Base-by-base conservation (phyloP, 2,888 invertebrate species). In the Drosophila hamatofila region DNA sequence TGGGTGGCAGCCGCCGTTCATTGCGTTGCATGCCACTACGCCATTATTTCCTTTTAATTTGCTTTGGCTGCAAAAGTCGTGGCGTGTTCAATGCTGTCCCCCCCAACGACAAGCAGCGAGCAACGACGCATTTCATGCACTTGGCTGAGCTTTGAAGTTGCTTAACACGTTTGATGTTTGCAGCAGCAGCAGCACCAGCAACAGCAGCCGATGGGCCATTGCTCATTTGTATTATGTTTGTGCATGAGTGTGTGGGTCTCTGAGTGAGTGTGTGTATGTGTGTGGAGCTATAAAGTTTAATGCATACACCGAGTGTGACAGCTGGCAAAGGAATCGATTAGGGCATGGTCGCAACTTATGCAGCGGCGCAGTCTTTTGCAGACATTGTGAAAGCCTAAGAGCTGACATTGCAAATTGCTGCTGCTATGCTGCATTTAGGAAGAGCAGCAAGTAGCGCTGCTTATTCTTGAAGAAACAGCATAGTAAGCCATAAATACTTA, bases 31-130 rank as follows among this genome's bases (percentile, higher is more conserved):
- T 80, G 75, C 78, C 83, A 77, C 68, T 80, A 72, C 80, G 51
- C 86, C 86, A 86, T 86, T 86, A 86, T 76, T 86, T 86, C 90
- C 90, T 78, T 88, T 85, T 86, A 86, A 86, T 89, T 86, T 85
- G 84, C 88, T 81, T 75, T 81, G 88, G 74, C 89, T 83, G 84
- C 81, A 83, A 84, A 87, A 89, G 89, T 83, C 86, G 78, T 81
- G 80, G 78, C 88, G 75, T 78, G 89, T 74, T 85, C 86, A 83
- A 82, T 82, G 80, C 69, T 75, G 52, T n/a, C 25, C 69, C 68
- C 69, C 68, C 48, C 37, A 55, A 72, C 65, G 49, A 5, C 16
- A 14, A 52, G 16, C 52, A 23, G 35, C 57, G 30, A 23, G 41
- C 57, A 39, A 54, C 48, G 48, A 66, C 73, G 78, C 83, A 75